phyloP scores from a whole-genome alignment of 2,797 vertebrate genomes.

The Orestias chungarensis region DNA sequence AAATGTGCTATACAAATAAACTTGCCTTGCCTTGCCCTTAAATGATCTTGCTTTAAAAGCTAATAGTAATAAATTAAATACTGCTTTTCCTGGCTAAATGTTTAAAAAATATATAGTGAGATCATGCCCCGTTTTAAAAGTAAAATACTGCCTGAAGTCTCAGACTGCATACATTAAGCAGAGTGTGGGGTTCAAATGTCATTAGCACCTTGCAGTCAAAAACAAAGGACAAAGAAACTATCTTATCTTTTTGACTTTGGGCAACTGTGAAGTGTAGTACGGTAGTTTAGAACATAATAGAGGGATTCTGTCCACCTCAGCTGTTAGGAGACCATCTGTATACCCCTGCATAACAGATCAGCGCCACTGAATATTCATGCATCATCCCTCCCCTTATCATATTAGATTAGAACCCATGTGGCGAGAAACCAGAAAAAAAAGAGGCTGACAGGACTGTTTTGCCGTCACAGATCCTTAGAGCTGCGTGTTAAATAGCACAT shows the following conservation, averaged over 20 bases:
- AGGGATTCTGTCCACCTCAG: conserved; percentile 74
- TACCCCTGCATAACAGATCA: conserved; percentile 73
- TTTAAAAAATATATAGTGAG: neutral
- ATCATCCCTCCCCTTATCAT: conserved; percentile 75
- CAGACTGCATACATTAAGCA: neutral
- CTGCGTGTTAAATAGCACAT: conserved; percentile 73
- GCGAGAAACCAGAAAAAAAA: conserved; percentile 68
- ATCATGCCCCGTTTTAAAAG: neutral
- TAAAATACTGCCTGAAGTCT: neutral
- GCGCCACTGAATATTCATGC: conserved; percentile 83
- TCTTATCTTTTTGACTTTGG: conserved; percentile 46
- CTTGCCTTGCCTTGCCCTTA: too few relatives aligned
- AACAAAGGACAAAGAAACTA: conserved; percentile 12
- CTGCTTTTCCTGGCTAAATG: neutral
- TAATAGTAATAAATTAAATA: neutral
- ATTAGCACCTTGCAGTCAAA: conserved; percentile 9
- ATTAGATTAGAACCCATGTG: conserved; percentile 82
- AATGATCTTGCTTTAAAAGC: neutral
- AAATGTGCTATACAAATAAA: too few relatives aligned
- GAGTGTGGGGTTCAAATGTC: conserved; percentile 6
- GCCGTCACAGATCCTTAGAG: conserved; percentile 74
- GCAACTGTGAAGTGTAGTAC: conserved; percentile 49
- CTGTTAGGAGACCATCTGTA: conserved; percentile 82
- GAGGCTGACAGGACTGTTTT: conserved; percentile 72
- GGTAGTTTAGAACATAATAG: conserved; percentile 66